Base-by-base conservation (phyloP, 2,113 vertebrate genomes). In the Anoura caudifer region DNA sequence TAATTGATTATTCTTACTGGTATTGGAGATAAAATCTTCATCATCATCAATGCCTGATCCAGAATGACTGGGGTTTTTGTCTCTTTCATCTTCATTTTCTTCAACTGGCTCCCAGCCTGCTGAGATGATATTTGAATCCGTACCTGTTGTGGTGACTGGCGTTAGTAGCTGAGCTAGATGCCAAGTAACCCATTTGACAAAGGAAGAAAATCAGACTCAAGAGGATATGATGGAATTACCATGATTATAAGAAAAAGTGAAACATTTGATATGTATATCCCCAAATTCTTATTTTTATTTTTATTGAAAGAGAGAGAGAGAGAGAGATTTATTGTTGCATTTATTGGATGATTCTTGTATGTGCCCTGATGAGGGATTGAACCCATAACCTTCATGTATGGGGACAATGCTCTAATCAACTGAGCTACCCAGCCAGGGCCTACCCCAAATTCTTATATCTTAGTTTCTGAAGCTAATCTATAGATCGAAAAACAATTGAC, bases 41-140 rank as follows among this genome's bases (percentile, higher is more conserved):
- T 98, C 97, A 97, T 98, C 97, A 97, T 97, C 97, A 97, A 92
- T 97, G 94, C 97, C 97, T 97, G 97, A 95, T 97, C 97, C 97
- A 96, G 97, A 97, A 96, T 97, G 97, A 96, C 79, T 97, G 95
- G 92, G 63, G 56, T 65, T 81, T 95, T 83, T 98, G 63, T 94
- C 97, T 97, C 73, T 97, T 92, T 97, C 97, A 65, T 97, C 97
- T 95, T 98, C 97, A 26, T 72, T 97, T 83, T 98, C 97, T 94
- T 95, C 97, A 73, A 76, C 94, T 89, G 83, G 89, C 72, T 87
- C 91, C 97, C 91, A 95, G 95, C 96, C 96, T 97, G 96, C 73
- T 95, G 96, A 93, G 65, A 86, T 95, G 96, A 87, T 85, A 96
- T 87, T 95, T 98, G 97, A 97, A 82, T 97, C 97, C 87, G 15